Base-by-base conservation (phyloP, 2,113 vertebrate genomes). In the Pygoscelis adeliae region DNA sequence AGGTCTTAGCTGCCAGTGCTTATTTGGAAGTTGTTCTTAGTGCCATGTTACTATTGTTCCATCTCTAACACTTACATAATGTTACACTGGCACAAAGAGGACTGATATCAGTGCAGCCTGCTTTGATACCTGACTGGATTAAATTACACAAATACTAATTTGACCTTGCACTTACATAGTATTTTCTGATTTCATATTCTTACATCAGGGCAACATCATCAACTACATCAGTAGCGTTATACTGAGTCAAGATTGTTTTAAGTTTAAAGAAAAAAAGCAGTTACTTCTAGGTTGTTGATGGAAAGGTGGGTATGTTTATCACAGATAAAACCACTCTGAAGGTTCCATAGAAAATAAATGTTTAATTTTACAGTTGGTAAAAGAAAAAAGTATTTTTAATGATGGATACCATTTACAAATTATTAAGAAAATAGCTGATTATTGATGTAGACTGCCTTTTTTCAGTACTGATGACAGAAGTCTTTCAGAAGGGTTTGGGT, bases 1-100 rank as follows among this genome's bases (percentile, higher is more conserved):
- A 87, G 62, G 59, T 78, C n/a, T 83, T 73, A 59, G 58, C 76
- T 96, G 90, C 72, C 83, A 91, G 61, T 72, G 56, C 77, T 84
- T 69, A 89, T 82, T 69, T 88, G 36, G 71, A 94, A 90, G 50
- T 90, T 52, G 49, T 79, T 85, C 49, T 65, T 62, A 14, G 67
- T 94, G 49, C 79, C 50, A 5, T 63, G 52, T 89, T 79, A 11
- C 34, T 79, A 5, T 76, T 93, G 34, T 26, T 95, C 3, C 21
- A 11, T 92, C 76, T 86, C 73, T 6, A 30, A 15, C 34, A 22
- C 4, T 5, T 47, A 6, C 2, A 1, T 85, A 84, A 21, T 27
- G 29, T 70, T 85, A 40, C 14, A 21, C 4, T 7, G 10, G 22
- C 36, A 82, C 29, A 46, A 69, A 87, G 65, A 38, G 59, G 25